Evolutionary conservation across 2,797 vertebrate genomes (phyloP).

Genomic region (Lophotriccus pileatus): DNA sequence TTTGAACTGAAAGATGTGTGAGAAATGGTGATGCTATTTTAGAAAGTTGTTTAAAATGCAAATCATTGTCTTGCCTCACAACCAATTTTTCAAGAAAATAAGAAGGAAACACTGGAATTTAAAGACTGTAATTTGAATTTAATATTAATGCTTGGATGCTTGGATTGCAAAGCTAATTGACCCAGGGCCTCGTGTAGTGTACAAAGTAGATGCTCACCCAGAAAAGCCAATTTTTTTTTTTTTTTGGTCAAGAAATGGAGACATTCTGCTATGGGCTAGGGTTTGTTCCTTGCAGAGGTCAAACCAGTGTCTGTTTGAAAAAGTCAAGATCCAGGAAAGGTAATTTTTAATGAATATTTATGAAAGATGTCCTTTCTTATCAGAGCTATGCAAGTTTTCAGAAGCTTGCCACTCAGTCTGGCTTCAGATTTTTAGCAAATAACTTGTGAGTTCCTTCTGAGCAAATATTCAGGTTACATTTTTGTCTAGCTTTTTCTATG

Average conservation of each 20-base stretch:
- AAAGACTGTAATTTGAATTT: conserved; percentile 68
- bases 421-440: conserved; percentile 70
- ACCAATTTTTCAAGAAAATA: conserved; percentile 69
- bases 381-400: conserved; percentile 75
- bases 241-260: conserved; percentile 59
- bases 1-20: conserved; percentile 46
- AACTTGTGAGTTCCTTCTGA: conserved; percentile 36
- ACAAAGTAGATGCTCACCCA: conserved; percentile 63
- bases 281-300: conserved; percentile 76
- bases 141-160: conserved; percentile 63
- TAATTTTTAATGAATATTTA: conserved; percentile 85
- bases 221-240: conserved; percentile 52
- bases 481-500: conserved; percentile 35
- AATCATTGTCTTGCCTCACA: conserved; percentile 37
- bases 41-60: conserved; percentile 71
- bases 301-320: conserved; percentile 78
- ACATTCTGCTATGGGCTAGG: conserved; percentile 39
- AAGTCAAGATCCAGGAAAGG: conserved; percentile 81
- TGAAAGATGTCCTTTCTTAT: conserved; percentile 78
- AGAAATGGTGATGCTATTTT: conserved; percentile 32
- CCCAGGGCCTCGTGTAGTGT: conserved; percentile 41
- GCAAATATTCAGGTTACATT: conserved; percentile 53
- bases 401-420: conserved; percentile 70
- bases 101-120: conserved; percentile 51
- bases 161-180: conserved; percentile 59